Conservation (phyloP, 2,113 vertebrate genomes). For the Rhabdornis inornatus region DNA sequence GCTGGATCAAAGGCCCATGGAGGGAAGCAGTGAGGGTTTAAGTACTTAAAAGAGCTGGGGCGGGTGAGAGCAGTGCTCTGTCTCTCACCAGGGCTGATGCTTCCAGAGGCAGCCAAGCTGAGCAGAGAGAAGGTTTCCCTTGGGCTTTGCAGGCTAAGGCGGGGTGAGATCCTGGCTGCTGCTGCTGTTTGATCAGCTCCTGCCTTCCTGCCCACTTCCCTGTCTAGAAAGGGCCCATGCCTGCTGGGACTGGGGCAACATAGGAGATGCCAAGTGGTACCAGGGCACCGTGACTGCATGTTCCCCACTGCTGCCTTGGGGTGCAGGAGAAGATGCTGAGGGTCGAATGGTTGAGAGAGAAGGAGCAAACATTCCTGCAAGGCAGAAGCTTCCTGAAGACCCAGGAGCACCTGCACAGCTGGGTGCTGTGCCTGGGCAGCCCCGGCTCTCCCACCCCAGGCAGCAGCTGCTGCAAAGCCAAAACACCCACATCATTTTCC, state of each 20-base stretch:
- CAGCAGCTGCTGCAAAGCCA: background rate
- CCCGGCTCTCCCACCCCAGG: background rate
- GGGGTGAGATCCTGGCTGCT: background rate
- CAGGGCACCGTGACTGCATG: accelerated
- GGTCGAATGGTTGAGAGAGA: background rate
- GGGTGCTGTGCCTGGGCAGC: background rate
- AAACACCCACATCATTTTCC: background rate
- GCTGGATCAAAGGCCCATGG: background rate
- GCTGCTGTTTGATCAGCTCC: background rate
- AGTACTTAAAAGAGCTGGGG: background rate
- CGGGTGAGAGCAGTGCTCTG: background rate
- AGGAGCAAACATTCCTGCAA: background rate
- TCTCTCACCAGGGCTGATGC: background rate
- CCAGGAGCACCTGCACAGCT: background rate
- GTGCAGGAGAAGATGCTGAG: background rate
- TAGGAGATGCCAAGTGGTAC: background rate
- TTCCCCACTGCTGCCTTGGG: background rate
- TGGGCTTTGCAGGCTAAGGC: background rate
- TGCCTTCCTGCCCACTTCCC: background rate
- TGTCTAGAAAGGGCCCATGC: background rate
- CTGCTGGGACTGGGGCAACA: background rate
- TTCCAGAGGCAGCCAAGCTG: background rate
- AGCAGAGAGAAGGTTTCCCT: background rate
- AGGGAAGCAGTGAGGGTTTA: background rate
- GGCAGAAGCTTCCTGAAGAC: background rate